A percentile compares a stretch with the other conserved stretches of the same genome.
Evolutionary conservation across 2,888 invertebrate species (phyloP).

Genomic region (Gryllus longicercus): DNA sequence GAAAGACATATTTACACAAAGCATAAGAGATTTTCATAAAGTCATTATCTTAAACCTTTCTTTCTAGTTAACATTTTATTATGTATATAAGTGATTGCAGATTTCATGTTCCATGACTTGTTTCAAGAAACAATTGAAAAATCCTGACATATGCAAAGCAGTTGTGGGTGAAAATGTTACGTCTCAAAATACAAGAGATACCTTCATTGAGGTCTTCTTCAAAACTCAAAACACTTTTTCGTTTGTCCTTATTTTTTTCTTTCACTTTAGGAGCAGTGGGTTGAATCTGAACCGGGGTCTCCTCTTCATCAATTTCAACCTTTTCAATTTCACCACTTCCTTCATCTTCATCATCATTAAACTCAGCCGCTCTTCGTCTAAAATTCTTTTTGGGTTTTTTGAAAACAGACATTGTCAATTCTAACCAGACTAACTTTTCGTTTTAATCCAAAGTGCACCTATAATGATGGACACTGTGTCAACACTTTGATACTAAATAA

Average conservation of each 20-base stretch:
- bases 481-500: too few species aligned
- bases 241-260: conserved; percentile 50
- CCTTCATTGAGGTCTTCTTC: conserved; percentile 63
- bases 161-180: conserved; percentile 37
- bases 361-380: conserved; percentile 46
- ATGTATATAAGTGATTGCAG: too few species aligned
- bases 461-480: too few species aligned
- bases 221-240: conserved; percentile 67
- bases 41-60: too few species aligned
- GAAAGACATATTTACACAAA: too few species aligned
- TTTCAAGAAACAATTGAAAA: not conserved
- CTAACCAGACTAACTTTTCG: too few species aligned
- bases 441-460: too few species aligned
- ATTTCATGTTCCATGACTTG: not conserved
- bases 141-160: not conserved
- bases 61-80: too few species aligned
- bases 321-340: conserved; percentile 40
- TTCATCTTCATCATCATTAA: conserved; percentile 36
- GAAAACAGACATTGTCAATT: conserved; percentile 69
- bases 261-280: conserved; percentile 37
- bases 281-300: conserved; percentile 38
- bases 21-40: too few species aligned
- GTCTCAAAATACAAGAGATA: conserved; percentile 37
- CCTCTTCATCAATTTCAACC: conserved; percentile 38
- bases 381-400: conserved; percentile 84